Percentiles rank a stretch among this genome's conserved stretches.
phyloP scores from a whole-genome alignment of 2,797 vertebrate genomes.

The Vespertilio murinus region DNA sequence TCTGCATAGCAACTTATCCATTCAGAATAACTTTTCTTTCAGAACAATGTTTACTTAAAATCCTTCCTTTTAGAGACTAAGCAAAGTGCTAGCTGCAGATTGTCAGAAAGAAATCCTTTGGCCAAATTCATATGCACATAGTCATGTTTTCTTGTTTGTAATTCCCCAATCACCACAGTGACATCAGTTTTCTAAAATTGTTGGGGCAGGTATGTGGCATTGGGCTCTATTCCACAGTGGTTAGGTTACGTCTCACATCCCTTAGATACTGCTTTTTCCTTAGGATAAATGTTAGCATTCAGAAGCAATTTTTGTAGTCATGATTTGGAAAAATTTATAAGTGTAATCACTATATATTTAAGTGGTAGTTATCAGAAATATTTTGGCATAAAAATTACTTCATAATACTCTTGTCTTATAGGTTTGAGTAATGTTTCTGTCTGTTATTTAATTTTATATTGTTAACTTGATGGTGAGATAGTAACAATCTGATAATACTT shows the following conservation, averaged over 20 bases:
- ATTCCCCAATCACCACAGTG: constrained; percentile 39
- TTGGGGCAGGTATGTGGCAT: constrained; percentile 41
- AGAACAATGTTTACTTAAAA: constrained; percentile 78
- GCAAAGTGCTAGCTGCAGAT: constrained; percentile 37
- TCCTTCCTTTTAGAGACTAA: constrained; percentile 62
- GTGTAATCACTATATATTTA: constrained; percentile 57
- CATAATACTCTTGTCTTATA: constrained; percentile 64
- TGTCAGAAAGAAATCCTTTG: constrained; percentile 32
- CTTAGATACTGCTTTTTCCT: constrained; percentile 16
- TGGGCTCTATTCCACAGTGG: constrained; percentile 23
- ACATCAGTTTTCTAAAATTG: constrained; percentile 28
- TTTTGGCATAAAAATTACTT: constrained; percentile 45
- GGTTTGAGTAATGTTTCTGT: constrained; percentile 58
- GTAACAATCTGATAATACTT: constrained; percentile 48
- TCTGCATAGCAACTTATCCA: constrained; percentile 80
- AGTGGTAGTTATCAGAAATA: constrained; percentile 61
- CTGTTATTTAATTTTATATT: constrained; percentile 69
- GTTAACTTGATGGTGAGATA: constrained; percentile 45
- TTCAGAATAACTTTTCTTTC: constrained; percentile 78
- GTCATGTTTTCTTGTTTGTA: constrained; percentile 37
- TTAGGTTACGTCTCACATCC: neutral
- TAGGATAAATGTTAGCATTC: constrained; percentile 45
- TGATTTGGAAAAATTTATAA: constrained; percentile 52
- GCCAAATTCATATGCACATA: constrained; percentile 14
- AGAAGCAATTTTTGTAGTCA: constrained; percentile 45